Evolutionary conservation across 1,140 invertebrate species (phyloP), one percentile per base, ranked within the genome.

Genomic region (Pseudomyrmex cubaensis): DNA sequence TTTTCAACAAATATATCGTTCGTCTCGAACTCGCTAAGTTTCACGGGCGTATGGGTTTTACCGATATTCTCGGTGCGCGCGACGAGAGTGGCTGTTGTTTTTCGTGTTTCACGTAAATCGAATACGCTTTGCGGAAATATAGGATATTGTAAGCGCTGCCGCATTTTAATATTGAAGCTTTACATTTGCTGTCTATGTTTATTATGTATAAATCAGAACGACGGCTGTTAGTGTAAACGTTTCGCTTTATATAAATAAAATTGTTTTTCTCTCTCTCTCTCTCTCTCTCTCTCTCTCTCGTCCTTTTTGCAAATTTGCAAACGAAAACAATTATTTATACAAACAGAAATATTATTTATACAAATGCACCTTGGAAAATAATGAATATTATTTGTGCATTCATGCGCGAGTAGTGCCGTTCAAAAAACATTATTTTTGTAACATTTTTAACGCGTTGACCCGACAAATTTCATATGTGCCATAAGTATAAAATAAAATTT

Each of bases 81-180:
- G 2, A 13, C 13, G n/a, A 8, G 8, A 12, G 59, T 25, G 9
- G 13, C 13, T 12, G 1, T 75, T 25, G 1, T 25, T 13, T 2
- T 17, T 13, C 13, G 9, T 70, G 13, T 25, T 48, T 17, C 3
- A 59, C 48, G 22, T 17, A 59, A 59, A 78, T 48, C 8, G 25
- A 78, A 78, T 48, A 44, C 22, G 20, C 4, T 25, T 9, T 12
- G 12, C 20, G 7, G n/a, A 9, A 50, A 25, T 22, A 59, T 67
- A 25, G 20, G 61, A 25, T 25, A 69, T 67, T n/a, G 22, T 25
- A 44, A 59, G 17, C 52, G n/a, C 22, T 52, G 8, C 8, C 9
- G 3, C 9, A 10, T 78, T 78, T 50, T 50, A 70, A 78, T 48
- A 61, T 80, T 35, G 17, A 25, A 77, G 20, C 2, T 78, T 69